Base-by-base conservation (phyloP, 1,140 invertebrate species). In the Lysiphlebus fabarum region DNA sequence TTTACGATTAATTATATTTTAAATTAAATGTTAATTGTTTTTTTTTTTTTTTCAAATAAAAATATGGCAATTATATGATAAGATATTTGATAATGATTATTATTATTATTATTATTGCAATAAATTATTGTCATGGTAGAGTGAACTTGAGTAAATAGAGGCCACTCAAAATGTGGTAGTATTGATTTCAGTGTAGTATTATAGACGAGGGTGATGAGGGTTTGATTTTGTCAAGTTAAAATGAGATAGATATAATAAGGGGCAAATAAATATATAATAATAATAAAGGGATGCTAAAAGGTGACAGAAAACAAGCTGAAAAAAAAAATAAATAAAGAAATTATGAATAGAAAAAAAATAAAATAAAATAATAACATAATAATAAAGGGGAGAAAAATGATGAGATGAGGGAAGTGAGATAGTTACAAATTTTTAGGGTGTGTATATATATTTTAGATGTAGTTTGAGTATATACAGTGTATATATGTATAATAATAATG, bases 111-210 rank as follows among this genome's bases (percentile, higher is more conserved):
- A 26, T 26, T 26, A 26, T 26, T 26, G 17, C 2, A 26, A 26
- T 26, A 4, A 26, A 26, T 26, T 26, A 26, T 26, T 26, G 17
- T 26, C 17, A 26, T 26, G 17, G 17, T 26, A 70, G 70, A 74
- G 70, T 70, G 67, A 72, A 70, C 65, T 57, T 69, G 64, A 64
- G 69, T 72, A 71, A 71, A 72, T 69, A 72, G 65, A 69, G 70
- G 47, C 57, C 44, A 63, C 58, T 64, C 38, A 11, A 63, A n/a
- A 65, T 70, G 68, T 68, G 68, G 67, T 70, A 63, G 71, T 72
- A 72, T 72, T 73, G 71, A 73, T 73, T 72, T 71, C 70, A 67
- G 68, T 69, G 67, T 26, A 26, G 67, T 68, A 70, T 69, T 72
- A 69, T 65, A 62, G 47, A 51, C 51, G 58, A 53, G 61, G 67